A percentile compares a stretch with the other conserved stretches of the same genome.
Conservation (phyloP, 2,888 invertebrate genomes). For the Piscicola geometra region DNA sequence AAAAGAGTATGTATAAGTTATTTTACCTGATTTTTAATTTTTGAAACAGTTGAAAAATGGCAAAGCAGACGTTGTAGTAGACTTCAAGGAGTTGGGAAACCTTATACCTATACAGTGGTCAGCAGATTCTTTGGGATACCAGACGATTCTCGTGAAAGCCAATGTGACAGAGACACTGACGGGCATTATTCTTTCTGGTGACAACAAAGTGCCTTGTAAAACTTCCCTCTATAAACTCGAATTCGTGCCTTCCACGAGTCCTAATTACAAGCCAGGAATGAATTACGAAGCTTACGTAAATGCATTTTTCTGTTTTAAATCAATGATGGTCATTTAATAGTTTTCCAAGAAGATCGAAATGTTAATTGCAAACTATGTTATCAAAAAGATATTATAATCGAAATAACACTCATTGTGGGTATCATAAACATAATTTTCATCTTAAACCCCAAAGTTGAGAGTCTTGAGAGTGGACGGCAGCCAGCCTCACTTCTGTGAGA, state of each 20-base stretch:
- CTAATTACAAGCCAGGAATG: neutral
- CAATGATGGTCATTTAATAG: too few species aligned
- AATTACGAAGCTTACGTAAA: neutral
- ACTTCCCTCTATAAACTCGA: neutral
- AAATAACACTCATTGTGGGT: too few species aligned
- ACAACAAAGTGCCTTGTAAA: neutral
- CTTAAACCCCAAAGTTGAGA: too few species aligned
- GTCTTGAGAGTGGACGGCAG: too few species aligned
- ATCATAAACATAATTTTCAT: too few species aligned
- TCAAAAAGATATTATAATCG: too few species aligned
- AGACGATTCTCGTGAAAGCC: neutral
- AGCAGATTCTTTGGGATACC: neutral
- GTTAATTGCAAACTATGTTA: too few species aligned
- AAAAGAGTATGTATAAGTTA: too few species aligned
- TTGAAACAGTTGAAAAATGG: conserved; percentile 1
- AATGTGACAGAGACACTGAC: conserved; percentile 32
- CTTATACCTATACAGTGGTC: neutral
- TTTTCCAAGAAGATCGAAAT: too few species aligned
- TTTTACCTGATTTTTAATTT: conserved; percentile 10
- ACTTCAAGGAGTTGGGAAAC: neutral
- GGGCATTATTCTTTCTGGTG: conserved; percentile 7
- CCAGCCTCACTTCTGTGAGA: too few species aligned
- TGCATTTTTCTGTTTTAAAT: too few species aligned
- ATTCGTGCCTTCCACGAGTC: neutral
- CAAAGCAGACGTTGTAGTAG: conserved; percentile 3